Conservation (phyloP, 1,140 invertebrate genomes). For the Pseudomyrmex dendroicus region DNA sequence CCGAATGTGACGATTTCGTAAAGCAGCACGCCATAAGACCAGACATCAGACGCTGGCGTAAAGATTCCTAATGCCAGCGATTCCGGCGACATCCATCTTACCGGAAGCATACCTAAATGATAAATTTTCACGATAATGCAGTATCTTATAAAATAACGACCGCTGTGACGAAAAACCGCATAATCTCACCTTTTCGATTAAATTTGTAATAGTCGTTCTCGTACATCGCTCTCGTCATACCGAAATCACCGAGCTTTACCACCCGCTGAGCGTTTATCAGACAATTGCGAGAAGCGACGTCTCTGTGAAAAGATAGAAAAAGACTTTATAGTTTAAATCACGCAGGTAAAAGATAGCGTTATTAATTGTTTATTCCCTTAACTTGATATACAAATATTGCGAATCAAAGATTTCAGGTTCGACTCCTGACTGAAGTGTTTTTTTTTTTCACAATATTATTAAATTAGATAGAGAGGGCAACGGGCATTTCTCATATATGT, state of each 20-base stretch:
- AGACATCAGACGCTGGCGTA: slow-evolving; percentile 93
- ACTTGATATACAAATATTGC: too few relatives aligned
- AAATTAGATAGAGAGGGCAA: too few relatives aligned
- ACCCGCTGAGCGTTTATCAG: slow-evolving; percentile 92
- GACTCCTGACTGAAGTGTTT: too few relatives aligned
- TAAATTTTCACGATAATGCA: slow-evolving; percentile 20
- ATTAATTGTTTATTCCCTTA: too few relatives aligned
- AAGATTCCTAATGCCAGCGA: slow-evolving; percentile 92
- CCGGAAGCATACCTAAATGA: slow-evolving; percentile 90
- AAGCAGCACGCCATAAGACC: slow-evolving; percentile 93
- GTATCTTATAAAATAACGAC: background rate
- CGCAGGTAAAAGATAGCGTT: too few relatives aligned
- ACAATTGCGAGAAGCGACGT: slow-evolving; percentile 95
- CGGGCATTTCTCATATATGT: too few relatives aligned
- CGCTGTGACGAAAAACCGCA: background rate
- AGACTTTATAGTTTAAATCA: too few relatives aligned
- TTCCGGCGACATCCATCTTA: slow-evolving; percentile 97
- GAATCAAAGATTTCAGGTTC: too few relatives aligned
- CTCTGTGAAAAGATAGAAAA: slow-evolving; percentile 84
- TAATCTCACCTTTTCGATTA: slow-evolving; percentile 89
- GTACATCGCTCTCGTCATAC: slow-evolving; percentile 95
- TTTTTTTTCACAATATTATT: too few relatives aligned
- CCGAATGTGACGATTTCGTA: slow-evolving; percentile 96
- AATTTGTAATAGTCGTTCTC: slow-evolving; percentile 96
- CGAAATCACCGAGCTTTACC: slow-evolving; percentile 96